Base-by-base conservation (phyloP, 92 coral and sea anemone genomes). In the Epizoanthus rinbou region DNA sequence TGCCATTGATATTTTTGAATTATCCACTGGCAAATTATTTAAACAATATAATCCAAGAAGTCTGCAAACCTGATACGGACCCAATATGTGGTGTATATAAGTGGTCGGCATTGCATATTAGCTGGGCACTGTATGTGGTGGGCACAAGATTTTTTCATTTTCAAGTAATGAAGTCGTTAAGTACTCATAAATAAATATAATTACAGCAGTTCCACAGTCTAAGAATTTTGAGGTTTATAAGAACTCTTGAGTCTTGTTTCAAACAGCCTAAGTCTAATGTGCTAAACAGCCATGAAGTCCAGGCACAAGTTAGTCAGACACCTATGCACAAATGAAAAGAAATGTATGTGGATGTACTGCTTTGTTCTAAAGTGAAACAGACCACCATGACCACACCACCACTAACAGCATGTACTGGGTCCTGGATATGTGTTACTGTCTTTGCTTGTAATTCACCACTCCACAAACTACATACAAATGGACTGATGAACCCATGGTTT, bases 381-480 rank as follows among this genome's bases (percentile, higher is more conserved):
- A 3, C 73, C 73, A 67, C 73, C 16, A 24, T 15, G 24, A 33
- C 45, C 35, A 15, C 72, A 33, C 72, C 72, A 67, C 72, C 72
- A 67, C 72, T 67, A 67, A 37, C 50, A 67, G 45, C 72, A 67
- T 25, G 72, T 33, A 59, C 11, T 15, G 64, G 64, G 64, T 59
- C 64, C 64, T 59, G 24, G 3, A 59, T 59, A 21, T 6, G 24
- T 2, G 54, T 50, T 67, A 67, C 18, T 16, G 73, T 4, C 72
- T 3, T n/a, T 19, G 5, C 31, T 19, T 63, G 25, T 3, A 3
- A 23, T 60, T 23, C 3, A 60, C 24, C 23, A 18, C 65, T 17
- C 65, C 43, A 37, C 43, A 37, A 37, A 37, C 43, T 37, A 2
- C 31, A 2, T 28, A 28, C 31, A 37, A 37, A 3, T 1, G 43